Evolutionary conservation across 2,797 vertebrate genomes (phyloP).

Genomic region (Amazonetta brasiliensis): DNA sequence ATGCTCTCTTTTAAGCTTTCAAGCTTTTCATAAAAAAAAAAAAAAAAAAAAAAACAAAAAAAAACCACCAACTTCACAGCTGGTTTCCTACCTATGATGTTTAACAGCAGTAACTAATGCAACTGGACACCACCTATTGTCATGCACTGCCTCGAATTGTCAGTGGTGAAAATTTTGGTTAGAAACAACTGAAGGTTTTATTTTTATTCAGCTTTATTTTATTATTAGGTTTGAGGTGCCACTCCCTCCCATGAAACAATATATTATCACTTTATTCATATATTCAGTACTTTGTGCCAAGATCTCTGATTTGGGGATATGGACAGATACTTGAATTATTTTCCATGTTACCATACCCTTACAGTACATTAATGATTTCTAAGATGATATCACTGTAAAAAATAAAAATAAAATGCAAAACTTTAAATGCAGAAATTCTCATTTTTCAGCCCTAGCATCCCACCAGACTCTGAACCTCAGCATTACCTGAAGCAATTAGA

Average conservation of each 20-base stretch:
- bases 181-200: neutral
- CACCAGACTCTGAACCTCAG: conserved; percentile 46
- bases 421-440: neutral
- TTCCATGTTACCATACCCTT: neutral
- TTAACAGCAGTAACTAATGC: neutral
- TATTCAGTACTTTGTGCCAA: neutral
- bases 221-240: neutral
- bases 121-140: neutral
- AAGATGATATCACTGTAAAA: neutral
- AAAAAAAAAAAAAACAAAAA: too few relatives aligned
- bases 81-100: neutral
- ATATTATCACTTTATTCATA: neutral
- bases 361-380: neutral
- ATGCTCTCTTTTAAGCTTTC: neutral
- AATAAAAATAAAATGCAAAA: neutral
- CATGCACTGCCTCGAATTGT: neutral
- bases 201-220: neutral
- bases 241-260: neutral
- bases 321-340: neutral
- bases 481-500: conserved; percentile 54
- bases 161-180: neutral
- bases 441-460: neutral
- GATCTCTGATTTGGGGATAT: neutral
- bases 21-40: neutral
- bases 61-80: neutral